Evolutionary conservation across 2,113 vertebrate species (phyloP).

Genomic region (Leuciscus idus): DNA sequence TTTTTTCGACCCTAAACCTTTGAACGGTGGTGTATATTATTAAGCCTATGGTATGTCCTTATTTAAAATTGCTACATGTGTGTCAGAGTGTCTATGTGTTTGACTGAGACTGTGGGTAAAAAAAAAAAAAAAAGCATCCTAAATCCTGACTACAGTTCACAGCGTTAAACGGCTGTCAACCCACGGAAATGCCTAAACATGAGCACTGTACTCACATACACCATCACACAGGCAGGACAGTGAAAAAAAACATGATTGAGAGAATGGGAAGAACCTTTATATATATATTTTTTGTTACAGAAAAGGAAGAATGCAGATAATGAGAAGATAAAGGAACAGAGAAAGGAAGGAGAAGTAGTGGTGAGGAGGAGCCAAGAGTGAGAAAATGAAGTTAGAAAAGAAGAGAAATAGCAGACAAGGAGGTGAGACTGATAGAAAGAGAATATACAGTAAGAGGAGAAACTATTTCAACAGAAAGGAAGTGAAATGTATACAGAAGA

Average conservation of each 20-base stretch:
- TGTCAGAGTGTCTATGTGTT: not conserved
- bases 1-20: not conserved
- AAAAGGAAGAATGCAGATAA: constrained; percentile 46
- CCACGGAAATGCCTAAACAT: not conserved
- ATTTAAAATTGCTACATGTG: not conserved
- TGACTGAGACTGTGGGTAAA: not conserved
- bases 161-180: not conserved
- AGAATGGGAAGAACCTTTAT: not conserved
- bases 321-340: not conserved
- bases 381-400: constrained; percentile 3
- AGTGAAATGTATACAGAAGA: constrained; percentile 86
- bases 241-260: not conserved
- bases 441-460: constrained; percentile 31
- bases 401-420: constrained; percentile 1
- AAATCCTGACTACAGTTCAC: not conserved
- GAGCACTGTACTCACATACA: not conserved
- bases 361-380: not conserved
- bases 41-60: not conserved
- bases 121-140: not conserved
- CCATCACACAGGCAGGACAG: not conserved
- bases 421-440: constrained; percentile 37
- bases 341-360: constrained; percentile 39
- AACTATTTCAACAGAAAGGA: constrained; percentile 87
- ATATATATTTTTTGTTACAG: not conserved
- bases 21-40: not conserved